Evolutionary conservation across 2,113 vertebrate genomes (phyloP).

Genomic region (Euleptes europaea): DNA sequence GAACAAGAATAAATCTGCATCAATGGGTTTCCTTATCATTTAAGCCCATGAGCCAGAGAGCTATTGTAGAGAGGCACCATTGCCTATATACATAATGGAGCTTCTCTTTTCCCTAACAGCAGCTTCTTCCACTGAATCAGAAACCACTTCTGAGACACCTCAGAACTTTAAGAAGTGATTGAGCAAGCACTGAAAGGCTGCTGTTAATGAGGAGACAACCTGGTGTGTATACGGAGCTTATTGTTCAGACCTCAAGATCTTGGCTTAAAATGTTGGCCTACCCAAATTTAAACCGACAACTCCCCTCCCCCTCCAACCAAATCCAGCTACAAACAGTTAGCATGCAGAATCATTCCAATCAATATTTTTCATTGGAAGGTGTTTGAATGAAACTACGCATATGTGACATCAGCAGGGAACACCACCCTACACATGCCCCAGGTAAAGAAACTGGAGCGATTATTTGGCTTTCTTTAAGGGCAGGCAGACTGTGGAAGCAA

Average conservation of each 20-base stretch:
- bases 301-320: not conserved
- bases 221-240: not conserved
- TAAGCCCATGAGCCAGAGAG: not conserved
- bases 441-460: conserved; percentile 11
- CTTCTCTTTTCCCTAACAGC: not conserved
- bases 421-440: conserved; percentile 8
- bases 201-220: not conserved
- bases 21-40: not conserved
- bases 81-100: not conserved
- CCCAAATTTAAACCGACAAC: not conserved
- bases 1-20: not conserved
- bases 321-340: not conserved
- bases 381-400: conserved; percentile 34
- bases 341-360: not conserved
- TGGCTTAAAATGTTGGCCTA: not conserved
- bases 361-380: conserved; percentile 18
- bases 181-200: not conserved
- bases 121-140: not conserved
- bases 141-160: not conserved
- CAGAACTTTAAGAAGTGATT: not conserved
- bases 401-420: conserved; percentile 1
- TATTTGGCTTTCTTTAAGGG: not conserved
- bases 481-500: conserved; percentile 48
- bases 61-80: not conserved
- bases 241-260: not conserved